Percentiles rank a stretch among this genome's conserved stretches.
These are phyloP conservation scores for Bos indicus DNA, from an alignment of 2,113 vertebrate genomes.

Conservation along the genomic window DNA sequence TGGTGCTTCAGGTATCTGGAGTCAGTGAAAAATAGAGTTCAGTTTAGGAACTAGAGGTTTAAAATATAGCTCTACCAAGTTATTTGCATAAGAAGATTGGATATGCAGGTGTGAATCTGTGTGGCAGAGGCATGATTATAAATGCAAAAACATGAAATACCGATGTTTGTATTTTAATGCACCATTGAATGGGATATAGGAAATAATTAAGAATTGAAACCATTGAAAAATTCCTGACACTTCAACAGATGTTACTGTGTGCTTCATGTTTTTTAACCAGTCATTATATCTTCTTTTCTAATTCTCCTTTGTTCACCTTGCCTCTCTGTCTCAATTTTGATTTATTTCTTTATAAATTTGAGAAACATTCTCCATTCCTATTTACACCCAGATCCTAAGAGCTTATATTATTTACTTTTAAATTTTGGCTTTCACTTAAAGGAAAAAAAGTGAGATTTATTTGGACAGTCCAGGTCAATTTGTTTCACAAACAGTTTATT, in stretches of 20 bases:
- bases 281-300: neutral
- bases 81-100: neutral
- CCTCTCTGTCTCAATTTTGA: neutral
- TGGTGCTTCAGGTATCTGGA: neutral
- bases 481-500: conserved; percentile 18
- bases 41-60: neutral
- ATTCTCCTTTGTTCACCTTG: neutral
- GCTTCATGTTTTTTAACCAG: neutral
- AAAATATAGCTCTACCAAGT: neutral
- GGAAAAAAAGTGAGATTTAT: conserved; percentile 44
- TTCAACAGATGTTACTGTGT: neutral
- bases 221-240: neutral
- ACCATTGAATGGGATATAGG: neutral
- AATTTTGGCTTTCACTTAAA: conserved; percentile 68
- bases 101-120: neutral
- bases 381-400: neutral
- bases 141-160: neutral
- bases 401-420: conserved; percentile 57
- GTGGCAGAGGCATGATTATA: neutral
- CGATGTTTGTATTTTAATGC: neutral
- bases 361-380: neutral
- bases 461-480: neutral
- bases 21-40: neutral
- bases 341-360: neutral
- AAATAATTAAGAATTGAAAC: neutral